Evolutionary conservation across 2,113 vertebrate species (phyloP).

Genomic region (Pedionomus torquatus): DNA sequence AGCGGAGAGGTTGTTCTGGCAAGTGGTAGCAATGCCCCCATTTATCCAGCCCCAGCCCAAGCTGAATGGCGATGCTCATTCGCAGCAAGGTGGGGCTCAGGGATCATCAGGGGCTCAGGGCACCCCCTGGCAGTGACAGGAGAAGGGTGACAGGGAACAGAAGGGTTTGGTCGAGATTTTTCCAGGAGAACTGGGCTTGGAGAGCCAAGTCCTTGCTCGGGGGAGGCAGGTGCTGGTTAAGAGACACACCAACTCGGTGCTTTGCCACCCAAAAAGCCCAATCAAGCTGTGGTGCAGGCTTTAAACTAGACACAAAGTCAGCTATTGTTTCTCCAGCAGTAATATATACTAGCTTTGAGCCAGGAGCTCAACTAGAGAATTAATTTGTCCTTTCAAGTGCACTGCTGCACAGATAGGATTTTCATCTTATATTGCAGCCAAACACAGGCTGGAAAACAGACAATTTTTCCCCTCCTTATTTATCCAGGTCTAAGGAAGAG

Average conservation of each 20-base stretch:
- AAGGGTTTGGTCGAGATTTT: neutral
- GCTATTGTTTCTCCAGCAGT: neutral
- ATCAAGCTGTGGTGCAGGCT: neutral
- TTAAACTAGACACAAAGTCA: neutral
- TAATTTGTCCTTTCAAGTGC: neutral
- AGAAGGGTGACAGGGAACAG: neutral
- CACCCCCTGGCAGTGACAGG: neutral
- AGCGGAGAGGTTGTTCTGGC: conserved; percentile 47
- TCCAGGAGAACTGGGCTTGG: neutral
- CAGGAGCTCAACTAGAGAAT: neutral
- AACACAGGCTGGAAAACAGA: neutral
- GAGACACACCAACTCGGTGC: neutral
- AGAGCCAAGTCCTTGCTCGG: neutral
- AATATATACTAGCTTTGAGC: neutral
- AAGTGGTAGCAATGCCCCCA: neutral
- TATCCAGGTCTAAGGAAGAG: neutral
- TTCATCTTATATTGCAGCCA: neutral
- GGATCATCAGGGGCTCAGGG: neutral
- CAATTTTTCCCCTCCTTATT: neutral
- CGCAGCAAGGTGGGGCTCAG: neutral
- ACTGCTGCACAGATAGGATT: neutral
- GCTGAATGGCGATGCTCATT: neutral
- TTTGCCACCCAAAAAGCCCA: neutral
- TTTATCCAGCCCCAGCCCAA: neutral
- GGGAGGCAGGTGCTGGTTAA: neutral